Evolutionary conservation across 2,888 invertebrate genomes (phyloP), one percentile per base, ranked within the genome.

Genomic region (Drosophila kuntzei): DNA sequence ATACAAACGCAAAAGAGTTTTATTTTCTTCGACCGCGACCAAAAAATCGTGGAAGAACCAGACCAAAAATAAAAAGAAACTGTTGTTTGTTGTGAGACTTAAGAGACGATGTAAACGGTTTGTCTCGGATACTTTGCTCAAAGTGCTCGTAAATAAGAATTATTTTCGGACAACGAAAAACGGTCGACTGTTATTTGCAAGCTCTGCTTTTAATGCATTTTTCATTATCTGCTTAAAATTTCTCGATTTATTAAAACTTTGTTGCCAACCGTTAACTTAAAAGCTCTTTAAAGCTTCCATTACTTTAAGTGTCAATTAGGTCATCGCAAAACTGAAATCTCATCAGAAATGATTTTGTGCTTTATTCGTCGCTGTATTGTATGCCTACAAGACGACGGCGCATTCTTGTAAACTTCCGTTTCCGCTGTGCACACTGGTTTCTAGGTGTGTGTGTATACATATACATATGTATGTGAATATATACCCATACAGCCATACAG

Each of bases 301-400:
- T 87, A 76, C 82, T 76, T 85, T 75, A 79, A 85, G 87, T 85
- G 87, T 87, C 87, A 84, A 87, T 84, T 86, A 84, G 77, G 81
- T 77, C 87, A 89, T 87, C 87, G 76, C 77, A 66, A 79, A 89
- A 89, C 84, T 87, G 76, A 87, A 84, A 89, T 87, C 89, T 81
- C 81, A 76, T 81, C 81, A 81, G 76, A 79, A 84, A 81, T 79
- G 81, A 79, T 84, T 79, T 74, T 71, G 72, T 78, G 66, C 78
- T n/a, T n/a, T n/a, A n/a, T n/a, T n/a, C n/a, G 3, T 36, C 25
- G 73, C 54, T 55, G 72, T 71, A 73, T 65, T 53, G 75, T 36
- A 11, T 61, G 76, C 54, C 71, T 59, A 58, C 57, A 53, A 59
- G 51, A 57, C 22, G 51, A 57, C 22, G 46, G 76, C 68, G 80